Conservation (phyloP, 1,140 invertebrate species). For the Drosophila pallidifrons region DNA sequence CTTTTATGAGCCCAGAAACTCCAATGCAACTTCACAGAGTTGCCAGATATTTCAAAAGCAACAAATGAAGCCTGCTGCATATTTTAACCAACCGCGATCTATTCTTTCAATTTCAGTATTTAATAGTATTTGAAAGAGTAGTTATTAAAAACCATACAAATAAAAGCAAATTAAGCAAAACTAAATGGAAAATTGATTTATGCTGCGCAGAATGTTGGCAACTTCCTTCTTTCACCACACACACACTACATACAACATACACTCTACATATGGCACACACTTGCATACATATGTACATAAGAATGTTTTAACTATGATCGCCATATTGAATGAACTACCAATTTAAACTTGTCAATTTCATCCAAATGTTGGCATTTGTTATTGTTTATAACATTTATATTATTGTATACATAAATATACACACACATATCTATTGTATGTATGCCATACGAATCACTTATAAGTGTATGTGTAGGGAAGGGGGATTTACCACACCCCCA, state of each 20-base stretch:
- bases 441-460: conserved; percentile 4
- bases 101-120: neutral
- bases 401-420: neutral
- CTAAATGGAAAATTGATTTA: conserved; percentile 11
- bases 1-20: conserved; percentile 32
- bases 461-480: conserved; percentile 10
- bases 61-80: neutral
- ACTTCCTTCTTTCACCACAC: conserved; percentile 1
- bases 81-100: neutral
- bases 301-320: neutral
- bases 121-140: too few relatives aligned
- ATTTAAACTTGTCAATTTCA: neutral
- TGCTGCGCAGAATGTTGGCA: conserved; percentile 33
- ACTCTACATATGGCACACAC: neutral
- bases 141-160: neutral
- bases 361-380: conserved; percentile 22
- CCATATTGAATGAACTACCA: neutral
- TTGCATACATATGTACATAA: neutral
- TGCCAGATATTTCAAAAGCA: conserved; percentile 34
- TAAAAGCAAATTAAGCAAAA: conserved; percentile 7
- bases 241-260: neutral
- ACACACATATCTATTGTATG: neutral
- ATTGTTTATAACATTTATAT: conserved; percentile 25
- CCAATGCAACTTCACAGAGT: conserved; percentile 43
- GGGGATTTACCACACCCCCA: conserved; percentile 43